Conservation (phyloP, 2,113 vertebrate species). For the Larimichthys crocea region DNA sequence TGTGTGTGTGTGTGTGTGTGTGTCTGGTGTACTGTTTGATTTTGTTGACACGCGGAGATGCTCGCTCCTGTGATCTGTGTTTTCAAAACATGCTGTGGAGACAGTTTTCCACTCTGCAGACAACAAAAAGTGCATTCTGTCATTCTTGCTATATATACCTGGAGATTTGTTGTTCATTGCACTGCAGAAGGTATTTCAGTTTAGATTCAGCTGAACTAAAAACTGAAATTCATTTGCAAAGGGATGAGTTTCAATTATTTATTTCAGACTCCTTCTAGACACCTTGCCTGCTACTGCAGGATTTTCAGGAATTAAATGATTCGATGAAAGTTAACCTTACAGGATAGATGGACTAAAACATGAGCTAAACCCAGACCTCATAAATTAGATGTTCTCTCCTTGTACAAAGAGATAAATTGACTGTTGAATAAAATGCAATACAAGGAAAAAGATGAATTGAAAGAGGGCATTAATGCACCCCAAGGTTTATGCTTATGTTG, state of each 20-base stretch:
- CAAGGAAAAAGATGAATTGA: neutral
- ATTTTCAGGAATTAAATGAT: constrained; percentile 2
- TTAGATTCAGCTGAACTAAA: constrained; percentile 12
- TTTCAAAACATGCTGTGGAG: constrained; percentile 19
- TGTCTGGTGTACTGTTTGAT: constrained; percentile 34
- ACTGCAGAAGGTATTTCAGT: constrained; percentile 10
- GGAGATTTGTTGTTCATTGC: constrained; percentile 13
- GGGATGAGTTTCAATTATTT: constrained; percentile 42
- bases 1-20: neutral
- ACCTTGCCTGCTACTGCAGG: neutral
- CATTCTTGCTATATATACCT: constrained; percentile 11
- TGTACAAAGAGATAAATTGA: neutral
- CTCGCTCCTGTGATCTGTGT: constrained; percentile 43
- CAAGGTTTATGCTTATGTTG: neutral
- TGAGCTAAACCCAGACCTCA: neutral
- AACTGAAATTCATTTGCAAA: constrained; percentile 15
- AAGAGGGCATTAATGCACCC: neutral
- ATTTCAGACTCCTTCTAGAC: constrained; percentile 6
- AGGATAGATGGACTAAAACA: neutral
- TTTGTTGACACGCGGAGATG: constrained; percentile 24
- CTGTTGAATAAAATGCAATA: neutral
- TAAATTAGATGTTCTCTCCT: neutral
- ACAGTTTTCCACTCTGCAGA: constrained; percentile 18
- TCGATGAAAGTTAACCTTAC: neutral
- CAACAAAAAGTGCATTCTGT: constrained; percentile 21